Evolutionary conservation across 2,113 vertebrate species (phyloP), one percentile per base, ranked within the genome.

Genomic region (Dendrocopos noguchii): DNA sequence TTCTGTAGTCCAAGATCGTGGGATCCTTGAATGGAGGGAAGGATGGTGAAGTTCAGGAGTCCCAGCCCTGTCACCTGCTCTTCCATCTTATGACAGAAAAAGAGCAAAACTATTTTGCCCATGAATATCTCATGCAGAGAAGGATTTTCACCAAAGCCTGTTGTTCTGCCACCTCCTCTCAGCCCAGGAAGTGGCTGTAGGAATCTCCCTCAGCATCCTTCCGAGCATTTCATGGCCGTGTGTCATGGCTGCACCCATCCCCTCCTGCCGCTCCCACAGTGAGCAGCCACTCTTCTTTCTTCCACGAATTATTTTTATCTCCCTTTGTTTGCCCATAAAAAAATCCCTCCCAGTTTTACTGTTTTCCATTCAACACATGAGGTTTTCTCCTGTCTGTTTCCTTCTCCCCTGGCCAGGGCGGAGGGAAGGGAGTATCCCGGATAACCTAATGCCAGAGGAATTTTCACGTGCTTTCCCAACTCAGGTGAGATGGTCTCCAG

Each of bases 301-400:
- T 34, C 18, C 82, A 65, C 52, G n/a, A 71, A 79, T 90, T 96
- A 95, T 85, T 95, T 90, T 95, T 90, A 95, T 79, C 91, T 90
- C 68, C 78, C 65, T 94, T 97, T 95, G 89, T 90, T 93, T 84
- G 68, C 70, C 39, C 44, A 15, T 73, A 57, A 89, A 61, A 42
- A 64, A 44, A 71, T 67, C 71, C 72, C 61, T 75, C 79, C 66
- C 47, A 1, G 36, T 67, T 88, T 81, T 68, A 84, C 81, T 15
- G 68, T 73, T 97, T 96, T 93, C 93, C 90, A 53, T 65, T 74
- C 66, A 53, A 61, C 76, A 61, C n/a, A 0, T 0, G 0, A 46
- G n/a, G 81, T 90, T 82, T 73, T 87, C 78, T 80, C 56, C 15
- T 10, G 29, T 47, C 55, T 4, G 39, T 87, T 94, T 87, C 92